Percentiles rank a stretch among this genome's conserved stretches.
phyloP scores from a whole-genome alignment of 2,797 vertebrate species.

The Naso thynnoides region DNA sequence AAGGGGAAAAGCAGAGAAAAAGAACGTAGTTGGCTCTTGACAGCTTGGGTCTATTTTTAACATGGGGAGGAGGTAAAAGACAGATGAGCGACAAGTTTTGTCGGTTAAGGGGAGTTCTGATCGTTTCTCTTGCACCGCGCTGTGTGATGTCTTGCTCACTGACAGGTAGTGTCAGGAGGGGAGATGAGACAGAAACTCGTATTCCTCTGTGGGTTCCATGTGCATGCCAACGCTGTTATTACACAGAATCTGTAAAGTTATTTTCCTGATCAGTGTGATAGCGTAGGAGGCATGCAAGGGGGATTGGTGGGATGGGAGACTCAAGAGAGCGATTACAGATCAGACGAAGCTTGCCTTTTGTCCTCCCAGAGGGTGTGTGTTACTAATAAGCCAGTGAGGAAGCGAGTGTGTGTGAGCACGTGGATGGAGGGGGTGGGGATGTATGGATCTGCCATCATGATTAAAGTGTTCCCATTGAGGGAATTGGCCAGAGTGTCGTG shows the following conservation, averaged over 20 bases:
- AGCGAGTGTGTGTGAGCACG: constrained; percentile 4
- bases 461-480: constrained; percentile 63
- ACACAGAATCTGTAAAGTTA: constrained; percentile 63
- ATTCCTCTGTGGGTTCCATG: constrained; percentile 54
- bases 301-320: not conserved
- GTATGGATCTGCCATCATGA: constrained; percentile 64
- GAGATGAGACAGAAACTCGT: constrained; percentile 49
- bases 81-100: constrained; percentile 71
- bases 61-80: constrained; percentile 58
- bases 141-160: constrained; percentile 61
- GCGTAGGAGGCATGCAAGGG: constrained; percentile 35
- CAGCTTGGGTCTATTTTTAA: constrained; percentile 82
- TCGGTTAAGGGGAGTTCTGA: constrained; percentile 66
- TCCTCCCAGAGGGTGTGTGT: constrained; percentile 57
- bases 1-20: not conserved
- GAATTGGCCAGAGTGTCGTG: constrained; percentile 43
- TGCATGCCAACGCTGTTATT: constrained; percentile 49
- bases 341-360: constrained; percentile 50
- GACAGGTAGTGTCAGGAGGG: constrained; percentile 69
- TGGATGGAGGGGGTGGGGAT: constrained; percentile 31
- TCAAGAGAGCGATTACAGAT: constrained; percentile 64
- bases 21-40: constrained; percentile 60
- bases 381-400: constrained; percentile 28
- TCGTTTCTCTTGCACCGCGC: constrained; percentile 50
- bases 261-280: constrained; percentile 53